Evolutionary conservation across 2,797 vertebrate species (phyloP), one percentile per base, ranked within the genome.

Genomic region (Danio tinwini): DNA sequence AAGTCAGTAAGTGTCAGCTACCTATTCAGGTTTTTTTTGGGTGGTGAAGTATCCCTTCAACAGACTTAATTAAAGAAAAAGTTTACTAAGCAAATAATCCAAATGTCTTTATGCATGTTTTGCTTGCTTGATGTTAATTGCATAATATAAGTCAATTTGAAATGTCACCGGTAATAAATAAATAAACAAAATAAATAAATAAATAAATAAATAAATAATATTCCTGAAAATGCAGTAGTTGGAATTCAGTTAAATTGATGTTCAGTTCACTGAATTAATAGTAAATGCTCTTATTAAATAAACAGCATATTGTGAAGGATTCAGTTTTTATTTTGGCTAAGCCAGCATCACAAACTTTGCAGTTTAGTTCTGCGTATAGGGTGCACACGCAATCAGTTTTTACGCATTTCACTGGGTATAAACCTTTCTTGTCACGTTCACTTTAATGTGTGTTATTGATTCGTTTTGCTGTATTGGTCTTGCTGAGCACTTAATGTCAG

Each of bases 401-500:
- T 47, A 12, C 7, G 14, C 21, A 74, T 74, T 68, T 40, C 44
- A 4, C 8, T 17, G 53, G 52, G 29, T 49, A 68, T 68, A 71
- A 76, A 59, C 76, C 58, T 29, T 39, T 11, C 5, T 16, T 16
- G 16, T 21, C 59, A 8, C 11, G n/a, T 50, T 77, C 62, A 21
- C 21, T 67, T 65, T 72, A 55, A 62, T 74, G 61, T 64, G 17
- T 17, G 2, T n/a, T 65, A 67, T 73, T 65, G 78, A 78, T 82
- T 9, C 13, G 7, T 52, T 61, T 65, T 45, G 58, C 19, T 40
- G 19, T 77, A 63, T 71, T 71, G 58, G 45, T 40, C 49, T 70
- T 63, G 76, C 67, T 42, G 39, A 62, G 56, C 58, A 53, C 49
- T 62, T 71, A 52, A 71, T 63, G 47, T 78, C 76, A 78, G 47